Evolutionary conservation across 2,888 invertebrate species (phyloP), one percentile per base, ranked within the genome.

Genomic region (Schrankia costaestrigalis): DNA sequence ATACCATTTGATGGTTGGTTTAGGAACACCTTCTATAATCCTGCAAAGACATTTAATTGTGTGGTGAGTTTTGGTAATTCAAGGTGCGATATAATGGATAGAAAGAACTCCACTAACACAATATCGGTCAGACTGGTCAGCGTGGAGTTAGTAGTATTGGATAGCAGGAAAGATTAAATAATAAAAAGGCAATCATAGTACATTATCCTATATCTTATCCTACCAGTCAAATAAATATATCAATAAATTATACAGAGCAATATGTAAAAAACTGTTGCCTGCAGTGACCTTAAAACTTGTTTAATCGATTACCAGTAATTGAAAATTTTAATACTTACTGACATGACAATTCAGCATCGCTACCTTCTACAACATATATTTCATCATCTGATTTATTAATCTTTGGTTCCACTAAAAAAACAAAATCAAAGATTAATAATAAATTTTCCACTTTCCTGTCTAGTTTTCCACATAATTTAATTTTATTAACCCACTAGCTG

Each of bases 1-100:
- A 15, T 15, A 55, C 78, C 78, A 78, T 3, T 19, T 6, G 1
- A 75, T 40, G 1, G 0, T 35, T 2, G 72, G 67, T n/a, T 33
- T 45, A 8, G 72, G 71, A 8, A 34, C 43, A 1, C 71, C 72
- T 51, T 49, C 14, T 3, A 45, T 17, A 1, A 64, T 14, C 11
- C 71, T 72, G 26, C 3, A 17, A 30, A 22, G 8, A 18, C 12
- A 4, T 10, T 2, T 2, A 3, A 10, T 22, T 4, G 17, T 5
- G 4, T 17, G 7, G 4, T 17, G 17, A 17, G 17, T 17, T 7
- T 17, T 17, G 7, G 4, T 4, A 7, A 17, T 17, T 17, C 17
- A 17, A 17, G 4, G 7, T 17, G 4, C 17, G 4, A 7, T 4
- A 17, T 5, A 17, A 17, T 5, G 4, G 4, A 4, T 17, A 17